phyloP scores from a whole-genome alignment of 2,113 vertebrate genomes.

The Chaetops frenatus region DNA sequence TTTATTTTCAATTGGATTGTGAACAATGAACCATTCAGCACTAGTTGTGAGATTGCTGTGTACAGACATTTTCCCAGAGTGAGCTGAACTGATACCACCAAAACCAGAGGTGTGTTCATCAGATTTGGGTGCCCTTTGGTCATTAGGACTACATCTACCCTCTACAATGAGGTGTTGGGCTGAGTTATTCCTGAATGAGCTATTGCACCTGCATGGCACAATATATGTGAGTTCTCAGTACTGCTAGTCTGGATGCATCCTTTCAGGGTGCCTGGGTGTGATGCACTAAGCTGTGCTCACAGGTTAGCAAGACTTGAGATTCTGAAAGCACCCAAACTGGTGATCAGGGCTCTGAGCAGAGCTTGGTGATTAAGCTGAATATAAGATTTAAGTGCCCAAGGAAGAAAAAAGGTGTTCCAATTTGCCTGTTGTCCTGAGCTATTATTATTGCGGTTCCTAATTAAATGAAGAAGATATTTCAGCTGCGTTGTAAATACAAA shows the following conservation, averaged over 20 bases:
- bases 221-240: background rate
- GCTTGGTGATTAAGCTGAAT: background rate
- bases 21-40: background rate
- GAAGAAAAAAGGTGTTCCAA: background rate
- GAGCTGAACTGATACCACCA: background rate
- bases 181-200: background rate
- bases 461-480: background rate
- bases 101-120: background rate
- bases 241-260: background rate
- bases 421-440: background rate
- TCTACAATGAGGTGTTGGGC: background rate
- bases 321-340: background rate
- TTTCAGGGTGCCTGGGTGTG: background rate
- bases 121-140: background rate
- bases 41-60: background rate
- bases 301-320: background rate
- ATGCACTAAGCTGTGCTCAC: accelerated
- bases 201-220: background rate
- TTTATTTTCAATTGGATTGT: background rate
- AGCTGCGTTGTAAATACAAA: background rate
- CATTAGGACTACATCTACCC: too few species aligned
- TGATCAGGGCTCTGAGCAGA: background rate
- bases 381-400: background rate
- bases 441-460: background rate
- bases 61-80: background rate